Base-by-base conservation (phyloP, 2,888 invertebrate species). In the Helobdella robusta region DNA sequence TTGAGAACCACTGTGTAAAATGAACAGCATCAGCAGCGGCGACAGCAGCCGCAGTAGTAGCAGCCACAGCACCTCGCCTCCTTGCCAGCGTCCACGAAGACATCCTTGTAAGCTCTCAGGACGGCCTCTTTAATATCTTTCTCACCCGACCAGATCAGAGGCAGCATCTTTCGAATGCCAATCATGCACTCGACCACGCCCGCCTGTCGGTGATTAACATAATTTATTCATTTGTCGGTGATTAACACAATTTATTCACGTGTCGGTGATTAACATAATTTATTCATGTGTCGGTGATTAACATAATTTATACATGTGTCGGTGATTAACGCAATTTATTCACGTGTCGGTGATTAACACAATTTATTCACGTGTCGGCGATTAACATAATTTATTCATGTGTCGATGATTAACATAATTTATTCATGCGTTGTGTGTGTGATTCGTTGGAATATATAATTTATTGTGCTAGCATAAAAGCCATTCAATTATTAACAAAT, bases 61-160 rank as follows among this genome's bases (percentile, higher is more conserved):
- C 40, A 40, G 11, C 40, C 11, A 11, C 40, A 40, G 11, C 40
- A 40, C 28, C 56, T 56, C 18, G 32, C 56, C 5, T 72, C 71
- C 0, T 68, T 72, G 32, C 72, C 67, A 1, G 74, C 74, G 46
- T 69, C 70, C 3, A 79, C 77, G 77, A 87, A 89, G 75, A 89
- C 84, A 4, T 83, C 82, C 72, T 85, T 86, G 79, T 89, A 90
- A 0, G 90, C 89, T 36, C 84, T 83, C 32, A 87, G 86, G 0
- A 90, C 87, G 0, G 87, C 86, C 70, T 87, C 87, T 72, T 80
- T 81, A 15, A 84, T 80, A 68, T 84, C 84, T 73, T 85, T 84
- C 78, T 91, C 91, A n/a, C 85, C 85, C 15, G 87, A 86, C 85
- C 87, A 87, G 66, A 91, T 86, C 58, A 91, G 82, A 64, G 84